Evolutionary conservation across 2,888 invertebrate genomes (phyloP).

Genomic region (Hyalella azteca): DNA sequence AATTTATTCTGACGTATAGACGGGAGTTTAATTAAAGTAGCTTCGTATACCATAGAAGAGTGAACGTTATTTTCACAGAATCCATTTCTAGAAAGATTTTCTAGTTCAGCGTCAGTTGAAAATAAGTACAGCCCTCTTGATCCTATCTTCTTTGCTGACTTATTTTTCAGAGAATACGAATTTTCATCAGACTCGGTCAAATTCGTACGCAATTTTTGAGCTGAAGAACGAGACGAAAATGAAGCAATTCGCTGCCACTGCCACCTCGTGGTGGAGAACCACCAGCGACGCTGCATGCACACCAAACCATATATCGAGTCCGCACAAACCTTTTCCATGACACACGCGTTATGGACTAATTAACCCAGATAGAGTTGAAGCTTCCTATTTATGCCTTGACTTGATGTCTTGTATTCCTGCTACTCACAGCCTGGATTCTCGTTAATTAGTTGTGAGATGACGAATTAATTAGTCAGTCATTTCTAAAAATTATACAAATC

Average conservation of each 20-base stretch:
- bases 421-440: too few species aligned
- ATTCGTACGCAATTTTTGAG: background rate
- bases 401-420: too few species aligned
- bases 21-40: too few species aligned
- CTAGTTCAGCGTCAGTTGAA: too few species aligned
- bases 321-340: constrained; percentile 15
- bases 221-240: background rate
- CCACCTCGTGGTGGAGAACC: background rate
- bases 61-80: background rate
- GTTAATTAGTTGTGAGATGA: too few species aligned
- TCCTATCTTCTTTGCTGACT: background rate
- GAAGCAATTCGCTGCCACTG: background rate
- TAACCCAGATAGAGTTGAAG: too few species aligned
- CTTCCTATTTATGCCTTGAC: too few species aligned
- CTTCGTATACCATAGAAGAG: background rate
- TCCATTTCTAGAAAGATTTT: background rate
- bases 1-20: too few species aligned
- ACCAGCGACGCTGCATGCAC: constrained; percentile 1
- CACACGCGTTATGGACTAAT: too few species aligned
- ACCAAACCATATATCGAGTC: background rate
- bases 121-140: background rate
- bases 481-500: too few species aligned
- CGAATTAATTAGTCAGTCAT: too few species aligned
- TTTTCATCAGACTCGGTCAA: background rate
- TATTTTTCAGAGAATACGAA: background rate